Evolutionary conservation across 2,113 vertebrate genomes (phyloP).

Genomic region (Colaptes auratus): DNA sequence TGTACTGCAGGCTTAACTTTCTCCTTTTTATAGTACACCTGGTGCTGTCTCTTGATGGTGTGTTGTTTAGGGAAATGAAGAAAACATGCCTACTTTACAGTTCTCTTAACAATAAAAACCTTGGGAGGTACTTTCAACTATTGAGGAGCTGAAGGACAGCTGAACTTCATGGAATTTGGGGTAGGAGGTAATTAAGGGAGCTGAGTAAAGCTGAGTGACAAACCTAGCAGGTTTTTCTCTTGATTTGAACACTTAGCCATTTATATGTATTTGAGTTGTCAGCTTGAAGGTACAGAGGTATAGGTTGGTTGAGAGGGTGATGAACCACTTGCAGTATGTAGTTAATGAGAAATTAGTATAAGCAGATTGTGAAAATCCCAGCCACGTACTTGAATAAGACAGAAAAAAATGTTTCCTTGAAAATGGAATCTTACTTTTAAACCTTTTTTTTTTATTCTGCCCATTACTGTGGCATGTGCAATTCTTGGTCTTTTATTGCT

Average conservation of each 20-base stretch:
- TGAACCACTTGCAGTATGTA: background rate
- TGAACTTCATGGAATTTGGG: background rate
- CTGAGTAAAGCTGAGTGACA: background rate
- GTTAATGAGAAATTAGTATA: background rate
- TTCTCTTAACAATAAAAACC: accelerated
- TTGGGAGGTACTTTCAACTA: background rate
- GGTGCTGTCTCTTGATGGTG: background rate
- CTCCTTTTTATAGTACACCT: background rate
- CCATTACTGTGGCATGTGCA: background rate
- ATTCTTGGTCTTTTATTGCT: background rate
- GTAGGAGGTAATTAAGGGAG: background rate
- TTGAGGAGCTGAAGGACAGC: background rate
- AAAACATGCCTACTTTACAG: accelerated
- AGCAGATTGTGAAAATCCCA: background rate
- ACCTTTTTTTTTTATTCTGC: background rate
- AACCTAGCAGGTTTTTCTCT: background rate
- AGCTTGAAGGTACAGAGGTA: background rate
- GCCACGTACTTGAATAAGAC: accelerated
- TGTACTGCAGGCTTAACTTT: background rate
- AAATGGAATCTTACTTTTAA: background rate
- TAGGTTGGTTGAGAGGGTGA: background rate
- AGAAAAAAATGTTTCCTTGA: background rate
- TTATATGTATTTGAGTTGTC: background rate
- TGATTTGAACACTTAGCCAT: background rate
- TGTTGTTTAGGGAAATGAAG: background rate